phyloP scores from a whole-genome alignment of 1,140 invertebrate genomes.

The Cecropterus lyciades region DNA sequence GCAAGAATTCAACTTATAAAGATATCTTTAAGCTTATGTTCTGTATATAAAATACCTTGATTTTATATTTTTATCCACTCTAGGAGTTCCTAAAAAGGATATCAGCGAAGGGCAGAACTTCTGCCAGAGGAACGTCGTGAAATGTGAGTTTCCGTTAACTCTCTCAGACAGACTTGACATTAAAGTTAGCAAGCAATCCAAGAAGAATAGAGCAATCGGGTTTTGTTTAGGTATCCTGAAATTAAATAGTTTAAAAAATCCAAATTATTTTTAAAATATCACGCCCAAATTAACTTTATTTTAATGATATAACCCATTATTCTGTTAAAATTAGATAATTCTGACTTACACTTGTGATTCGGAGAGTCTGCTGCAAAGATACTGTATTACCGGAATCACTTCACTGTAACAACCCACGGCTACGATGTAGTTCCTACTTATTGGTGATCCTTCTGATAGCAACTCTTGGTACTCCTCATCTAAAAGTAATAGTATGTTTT shows the following conservation, averaged over 20 bases:
- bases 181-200: conserved; percentile 94
- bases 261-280: no score
- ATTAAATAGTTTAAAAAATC: conserved; percentile 32
- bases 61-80: conserved; percentile 89
- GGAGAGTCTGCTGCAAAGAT: conserved; percentile 93
- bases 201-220: conserved; percentile 89
- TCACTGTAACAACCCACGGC: conserved; percentile 95
- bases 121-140: conserved; percentile 95
- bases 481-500: conserved; percentile 55
- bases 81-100: conserved; percentile 90
- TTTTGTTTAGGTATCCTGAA: conserved; percentile 85
- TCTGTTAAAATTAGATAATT: no score
- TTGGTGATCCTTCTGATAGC: conserved; percentile 85
- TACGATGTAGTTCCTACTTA: conserved; percentile 86
- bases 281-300: no score
- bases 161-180: conserved; percentile 92
- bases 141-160: conserved; percentile 92
- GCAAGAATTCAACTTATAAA: no score
- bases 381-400: conserved; percentile 95
- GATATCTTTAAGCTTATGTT: no score
- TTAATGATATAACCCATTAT: no score
- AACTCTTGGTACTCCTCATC: conserved; percentile 92
- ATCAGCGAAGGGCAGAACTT: conserved; percentile 95
- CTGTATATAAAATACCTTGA: no score
- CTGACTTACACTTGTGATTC: conserved; percentile 90